Evolutionary conservation across 2,888 invertebrate species (phyloP).

Genomic region (Monochamus alternatus): DNA sequence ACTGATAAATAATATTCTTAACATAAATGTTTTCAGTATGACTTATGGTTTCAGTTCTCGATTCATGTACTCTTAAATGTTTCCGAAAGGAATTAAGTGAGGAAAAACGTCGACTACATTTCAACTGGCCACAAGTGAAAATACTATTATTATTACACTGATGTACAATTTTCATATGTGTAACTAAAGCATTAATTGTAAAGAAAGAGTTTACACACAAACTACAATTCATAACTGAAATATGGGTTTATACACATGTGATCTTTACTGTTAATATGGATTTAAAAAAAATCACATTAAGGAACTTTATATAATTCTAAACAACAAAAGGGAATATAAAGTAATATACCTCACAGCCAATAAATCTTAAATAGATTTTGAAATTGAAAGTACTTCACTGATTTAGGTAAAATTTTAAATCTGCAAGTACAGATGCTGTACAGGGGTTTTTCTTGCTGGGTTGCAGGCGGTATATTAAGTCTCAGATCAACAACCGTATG

Average conservation of each 20-base stretch:
- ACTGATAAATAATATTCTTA: too few relatives aligned
- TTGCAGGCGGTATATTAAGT: constrained; percentile 11
- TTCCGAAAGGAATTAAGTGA: constrained; percentile 4
- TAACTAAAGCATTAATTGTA: constrained; percentile 2
- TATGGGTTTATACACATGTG: too few relatives aligned
- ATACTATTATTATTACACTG: not conserved
- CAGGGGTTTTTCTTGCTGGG: constrained; percentile 1
- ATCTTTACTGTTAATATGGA: too few relatives aligned
- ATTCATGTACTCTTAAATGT: constrained; percentile 1
- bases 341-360: too few relatives aligned
- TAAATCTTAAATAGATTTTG: too few relatives aligned
- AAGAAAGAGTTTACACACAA: not conserved
- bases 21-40: not conserved
- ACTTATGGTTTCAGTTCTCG: not conserved
- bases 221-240: too few relatives aligned
- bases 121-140: not conserved
- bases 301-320: too few relatives aligned
- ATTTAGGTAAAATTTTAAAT: not conserved
- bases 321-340: too few relatives aligned
- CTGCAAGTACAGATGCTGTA: constrained; percentile 7
- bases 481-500: constrained; percentile 40
- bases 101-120: not conserved
- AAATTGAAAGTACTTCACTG: too few relatives aligned
- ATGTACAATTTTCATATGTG: constrained; percentile 12
- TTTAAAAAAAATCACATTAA: too few relatives aligned